These are phyloP conservation scores for Pyrrhia umbra DNA, from an alignment of 2,888 invertebrate genomes.

Conservation along the genomic window DNA sequence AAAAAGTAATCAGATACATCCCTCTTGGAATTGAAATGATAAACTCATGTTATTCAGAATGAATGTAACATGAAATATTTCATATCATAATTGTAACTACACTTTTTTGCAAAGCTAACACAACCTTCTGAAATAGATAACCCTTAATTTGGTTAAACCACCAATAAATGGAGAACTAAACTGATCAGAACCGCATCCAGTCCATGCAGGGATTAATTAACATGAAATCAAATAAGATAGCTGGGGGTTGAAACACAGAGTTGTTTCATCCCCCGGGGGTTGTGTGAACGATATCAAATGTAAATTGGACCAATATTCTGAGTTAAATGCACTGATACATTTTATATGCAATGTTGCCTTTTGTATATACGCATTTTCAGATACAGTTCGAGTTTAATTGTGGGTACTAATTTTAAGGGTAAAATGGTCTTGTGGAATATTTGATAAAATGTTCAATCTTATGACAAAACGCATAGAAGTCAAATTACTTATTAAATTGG, in stretches of 20 bases:
- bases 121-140: neutral
- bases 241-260: slow-evolving; percentile 7
- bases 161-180: slow-evolving; percentile 41
- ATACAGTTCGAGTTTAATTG: neutral
- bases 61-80: slow-evolving; percentile 16
- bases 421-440: neutral
- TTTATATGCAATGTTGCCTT: slow-evolving; percentile 12
- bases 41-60: slow-evolving; percentile 11
- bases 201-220: slow-evolving; percentile 48
- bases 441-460: neutral
- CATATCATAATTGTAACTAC: neutral
- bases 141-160: neutral
- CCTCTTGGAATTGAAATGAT: slow-evolving; percentile 11
- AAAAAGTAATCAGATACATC: slow-evolving; percentile 44
- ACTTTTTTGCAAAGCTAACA: neutral
- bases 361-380: slow-evolving; percentile 1
- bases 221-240: slow-evolving; percentile 51
- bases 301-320: slow-evolving; percentile 43
- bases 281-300: slow-evolving; percentile 38
- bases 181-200: slow-evolving; percentile 29
- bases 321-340: slow-evolving; percentile 30
- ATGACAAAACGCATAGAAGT: too few relatives aligned
- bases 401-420: neutral
- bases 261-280: slow-evolving; percentile 7
- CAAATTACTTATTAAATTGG: too few relatives aligned